Conservation (phyloP, 2,888 invertebrate species). For the Ochropleura leucogaster region DNA sequence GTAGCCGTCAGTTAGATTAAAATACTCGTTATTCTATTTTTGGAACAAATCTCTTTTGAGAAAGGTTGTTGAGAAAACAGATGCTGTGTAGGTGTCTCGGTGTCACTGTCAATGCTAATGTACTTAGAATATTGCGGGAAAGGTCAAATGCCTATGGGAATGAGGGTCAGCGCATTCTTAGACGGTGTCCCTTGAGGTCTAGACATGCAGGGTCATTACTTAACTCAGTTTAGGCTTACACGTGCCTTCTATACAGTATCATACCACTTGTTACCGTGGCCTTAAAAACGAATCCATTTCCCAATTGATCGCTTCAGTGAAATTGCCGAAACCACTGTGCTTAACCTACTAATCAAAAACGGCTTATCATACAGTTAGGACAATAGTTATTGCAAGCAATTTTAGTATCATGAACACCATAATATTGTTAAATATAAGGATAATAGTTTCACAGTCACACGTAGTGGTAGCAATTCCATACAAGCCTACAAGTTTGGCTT, state of each 20-base stretch:
- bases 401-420: too few relatives aligned
- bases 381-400: too few relatives aligned
- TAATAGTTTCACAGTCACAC: too few relatives aligned
- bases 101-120: constrained; percentile 29
- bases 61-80: constrained; percentile 9
- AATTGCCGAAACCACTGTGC: background rate
- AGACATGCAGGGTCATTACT: constrained; percentile 15
- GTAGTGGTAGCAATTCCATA: too few relatives aligned
- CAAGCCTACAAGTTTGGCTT: too few relatives aligned
- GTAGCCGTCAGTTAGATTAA: constrained; percentile 30
- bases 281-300: background rate
- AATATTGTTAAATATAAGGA: too few relatives aligned
- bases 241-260: constrained; percentile 17
- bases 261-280: constrained; percentile 8
- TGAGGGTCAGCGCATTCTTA: constrained; percentile 9
- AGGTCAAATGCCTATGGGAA: constrained; percentile 35
- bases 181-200: constrained; percentile 15
- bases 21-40: constrained; percentile 42
- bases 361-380: background rate
- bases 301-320: background rate
- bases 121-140: constrained; percentile 29
- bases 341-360: background rate
- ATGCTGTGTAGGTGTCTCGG: constrained; percentile 28
- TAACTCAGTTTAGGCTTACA: background rate
- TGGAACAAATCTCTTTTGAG: constrained; percentile 37